Evolutionary conservation across 2,113 vertebrate species (phyloP).

Genomic region (human (Homo sapiens)): GRCh38 chr9:20219001-20219500

Average conservation of each 20-base stretch:
- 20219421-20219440: neutral
- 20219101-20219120: neutral
- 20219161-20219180: neutral
- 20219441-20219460: slow-evolving; percentile 31
- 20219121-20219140: accelerated
- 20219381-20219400: neutral
- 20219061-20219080: neutral
- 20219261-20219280: neutral
- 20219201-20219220: too few relatives aligned
- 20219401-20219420: neutral
- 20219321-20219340: neutral
- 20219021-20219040: neutral
- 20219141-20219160: neutral
- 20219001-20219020: neutral
- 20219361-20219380: neutral
- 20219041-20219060: neutral
- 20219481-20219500: slow-evolving; percentile 54
- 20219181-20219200: neutral
- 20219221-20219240: neutral
- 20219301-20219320: neutral
- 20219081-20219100: neutral
- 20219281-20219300: neutral
- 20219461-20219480: slow-evolving; percentile 6
- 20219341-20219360: neutral
- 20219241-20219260: neutral